phyloP scores from a whole-genome alignment of 2,888 invertebrate species.

The Drosophila testacea region DNA sequence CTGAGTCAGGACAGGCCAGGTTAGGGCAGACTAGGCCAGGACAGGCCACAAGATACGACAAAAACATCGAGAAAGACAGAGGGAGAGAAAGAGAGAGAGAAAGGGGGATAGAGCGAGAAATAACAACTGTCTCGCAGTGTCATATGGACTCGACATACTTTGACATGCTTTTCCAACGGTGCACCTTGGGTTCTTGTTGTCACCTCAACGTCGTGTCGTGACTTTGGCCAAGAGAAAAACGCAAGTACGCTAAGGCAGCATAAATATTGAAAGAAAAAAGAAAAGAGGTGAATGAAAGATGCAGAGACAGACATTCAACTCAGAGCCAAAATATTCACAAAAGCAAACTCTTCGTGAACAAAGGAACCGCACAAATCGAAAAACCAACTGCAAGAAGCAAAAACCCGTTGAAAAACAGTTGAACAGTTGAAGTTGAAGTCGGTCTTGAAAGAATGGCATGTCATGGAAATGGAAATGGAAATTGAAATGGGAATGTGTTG shows the following conservation, averaged over 20 bases:
- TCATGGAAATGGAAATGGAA: conserved; percentile 1
- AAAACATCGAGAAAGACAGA: conserved; percentile 6
- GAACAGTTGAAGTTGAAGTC: conserved; percentile 37
- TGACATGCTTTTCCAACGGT: conserved; percentile 66
- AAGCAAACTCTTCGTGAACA: conserved; percentile 51
- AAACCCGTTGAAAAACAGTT: conserved; percentile 33
- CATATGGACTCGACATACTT: conserved; percentile 67
- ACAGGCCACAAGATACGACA: conserved; percentile 31
- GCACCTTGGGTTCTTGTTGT: conserved; percentile 38
- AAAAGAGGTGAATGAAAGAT: conserved; percentile 9
- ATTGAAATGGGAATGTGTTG: conserved; percentile 43
- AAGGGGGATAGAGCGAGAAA: conserved; percentile 1
- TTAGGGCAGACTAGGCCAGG: conserved; percentile 21
- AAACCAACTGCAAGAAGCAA: conserved; percentile 21
- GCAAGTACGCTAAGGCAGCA: conserved; percentile 22
- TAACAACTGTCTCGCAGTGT: conserved; percentile 42
- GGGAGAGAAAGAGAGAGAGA: conserved; percentile 4
- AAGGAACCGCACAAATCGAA: conserved; percentile 52
- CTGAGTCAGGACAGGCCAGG: conserved; percentile 6
- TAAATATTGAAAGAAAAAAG: conserved; percentile 7
- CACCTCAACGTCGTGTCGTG: conserved; percentile 36
- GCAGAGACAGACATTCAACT: conserved; percentile 48
- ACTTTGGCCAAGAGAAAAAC: conserved; percentile 59
- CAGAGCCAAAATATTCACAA: conserved; percentile 50
- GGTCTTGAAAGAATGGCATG: conserved; percentile 20